Base-by-base conservation (phyloP, 2,888 invertebrate species). In the Acheta domesticus region DNA sequence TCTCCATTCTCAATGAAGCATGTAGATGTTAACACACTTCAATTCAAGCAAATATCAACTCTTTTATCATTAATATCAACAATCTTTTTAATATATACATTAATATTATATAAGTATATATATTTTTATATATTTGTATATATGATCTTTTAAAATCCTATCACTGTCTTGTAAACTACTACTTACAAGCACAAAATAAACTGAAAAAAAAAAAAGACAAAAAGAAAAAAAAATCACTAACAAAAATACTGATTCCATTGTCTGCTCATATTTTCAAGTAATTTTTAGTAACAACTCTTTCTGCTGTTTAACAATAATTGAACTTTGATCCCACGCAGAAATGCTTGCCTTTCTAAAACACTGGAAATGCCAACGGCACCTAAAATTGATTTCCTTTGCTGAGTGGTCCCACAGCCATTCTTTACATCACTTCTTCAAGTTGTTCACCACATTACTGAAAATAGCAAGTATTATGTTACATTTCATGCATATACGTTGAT, bases 181-280 rank as follows among this genome's bases (percentile, higher is more conserved):
- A 79, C 78, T 79, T 79, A 80, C 78, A 79, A 81, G 80, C 79
- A 78, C 77, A 79, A 75, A 80, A 81, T 80, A 80, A 76, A 80
- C 80, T 78, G 79, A 78, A 79, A 79, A 81, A 80, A 81, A 79
- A 76, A 76, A 79, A 81, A 81, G 79, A 76, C 79, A 80, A 79
- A 80, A 79, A 80, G 77, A 80, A 80, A 81, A 79, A 48, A 79
- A 79, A 77, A 79, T 77, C 76, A 78, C 73, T 78, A 80, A 80
- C 77, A 80, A 78, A 77, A 78, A 80, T 80, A 80, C 80, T 80
- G 80, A 78, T 80, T 78, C 76, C 77, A 77, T 78, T 80, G 74
- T 50, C 50, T 79, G 76, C n/a, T 76, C 75, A 79, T 74, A 78
- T 78, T 74, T 62, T 62, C 14, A n/a, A 62, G 62, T 19, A 62